Evolutionary conservation across 92 coral and sea anemone species (phyloP).

Genomic region (Epizoanthus illoricatus): DNA sequence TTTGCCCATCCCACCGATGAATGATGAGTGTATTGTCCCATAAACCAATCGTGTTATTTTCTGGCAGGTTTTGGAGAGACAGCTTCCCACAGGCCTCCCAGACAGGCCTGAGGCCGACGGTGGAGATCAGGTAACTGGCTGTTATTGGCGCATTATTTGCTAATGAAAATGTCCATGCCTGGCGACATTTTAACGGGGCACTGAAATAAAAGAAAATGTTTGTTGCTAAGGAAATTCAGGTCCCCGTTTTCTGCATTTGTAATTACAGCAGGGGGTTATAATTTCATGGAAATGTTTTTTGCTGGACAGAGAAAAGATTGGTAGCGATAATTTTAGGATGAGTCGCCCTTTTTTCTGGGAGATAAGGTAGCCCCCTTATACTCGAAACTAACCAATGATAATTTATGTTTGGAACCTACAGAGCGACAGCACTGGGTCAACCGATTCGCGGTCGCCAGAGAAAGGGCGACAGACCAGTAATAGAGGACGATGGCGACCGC

Average conservation of each 20-base stretch:
- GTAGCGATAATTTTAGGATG: no score
- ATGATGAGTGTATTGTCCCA: neutral
- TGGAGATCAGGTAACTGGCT: conserved; percentile 78
- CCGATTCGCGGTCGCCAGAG: conserved; percentile 7
- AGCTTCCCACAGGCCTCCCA: conserved; percentile 62
- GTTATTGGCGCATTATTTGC: neutral
- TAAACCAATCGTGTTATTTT: conserved; percentile 4
- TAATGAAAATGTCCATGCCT: no score
- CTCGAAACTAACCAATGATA: neutral
- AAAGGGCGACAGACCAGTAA: conserved; percentile 19
- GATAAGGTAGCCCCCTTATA: no score
- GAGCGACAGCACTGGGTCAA: conserved; percentile 74
- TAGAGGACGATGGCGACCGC: conserved; percentile 23
- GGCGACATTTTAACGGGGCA: neutral
- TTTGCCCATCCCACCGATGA: neutral
- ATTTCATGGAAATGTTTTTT: no score
- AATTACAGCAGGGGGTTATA: no score
- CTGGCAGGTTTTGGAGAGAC: conserved; percentile 70
- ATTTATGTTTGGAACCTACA: conserved; percentile 4
- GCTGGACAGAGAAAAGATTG: no score
- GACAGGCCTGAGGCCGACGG: conserved; percentile 95
- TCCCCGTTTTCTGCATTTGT: no score
- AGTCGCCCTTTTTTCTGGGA: no score
- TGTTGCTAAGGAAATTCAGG: no score
- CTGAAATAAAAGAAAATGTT: no score